phyloP scores from a whole-genome alignment of 2,113 vertebrate genomes.

The Hemiscyllium ocellatum region DNA sequence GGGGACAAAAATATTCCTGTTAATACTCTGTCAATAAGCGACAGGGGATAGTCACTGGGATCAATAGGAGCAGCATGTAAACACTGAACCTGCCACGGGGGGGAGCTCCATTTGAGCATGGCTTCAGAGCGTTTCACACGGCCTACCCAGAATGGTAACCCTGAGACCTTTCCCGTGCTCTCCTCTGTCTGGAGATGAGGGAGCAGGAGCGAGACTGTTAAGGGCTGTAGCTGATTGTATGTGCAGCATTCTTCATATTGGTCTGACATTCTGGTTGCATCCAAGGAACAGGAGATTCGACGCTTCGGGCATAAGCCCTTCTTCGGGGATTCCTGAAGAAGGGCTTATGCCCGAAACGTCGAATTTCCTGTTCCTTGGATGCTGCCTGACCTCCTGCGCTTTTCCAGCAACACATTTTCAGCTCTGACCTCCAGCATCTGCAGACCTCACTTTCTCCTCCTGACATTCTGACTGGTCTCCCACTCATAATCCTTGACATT shows the following conservation, averaged over 20 bases:
- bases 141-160: not conserved
- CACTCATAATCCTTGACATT: not conserved
- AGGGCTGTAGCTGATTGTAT: not conserved
- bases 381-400: too few species aligned
- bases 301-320: too few species aligned
- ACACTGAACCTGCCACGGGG: not conserved
- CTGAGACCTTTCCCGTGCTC: not conserved
- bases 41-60: too few species aligned
- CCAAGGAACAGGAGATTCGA: too few species aligned
- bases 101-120: not conserved
- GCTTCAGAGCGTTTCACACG: not conserved
- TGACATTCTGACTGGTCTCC: not conserved
- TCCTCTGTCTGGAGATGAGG: not conserved
- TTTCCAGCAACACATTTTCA: too few species aligned
- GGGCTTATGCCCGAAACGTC: too few species aligned
- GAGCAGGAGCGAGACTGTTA: not conserved
- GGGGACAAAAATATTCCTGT: not conserved
- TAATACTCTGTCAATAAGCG: not conserved
- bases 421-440: too few species aligned
- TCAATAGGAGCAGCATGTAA: not conserved
- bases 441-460: too few species aligned
- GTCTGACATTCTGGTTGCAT: not conserved
- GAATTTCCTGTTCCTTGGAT: too few species aligned
- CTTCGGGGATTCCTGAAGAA: too few species aligned
- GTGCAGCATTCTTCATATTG: not conserved